phyloP scores from a whole-genome alignment of 2,888 invertebrate species.

The Corbicula japonica region DNA sequence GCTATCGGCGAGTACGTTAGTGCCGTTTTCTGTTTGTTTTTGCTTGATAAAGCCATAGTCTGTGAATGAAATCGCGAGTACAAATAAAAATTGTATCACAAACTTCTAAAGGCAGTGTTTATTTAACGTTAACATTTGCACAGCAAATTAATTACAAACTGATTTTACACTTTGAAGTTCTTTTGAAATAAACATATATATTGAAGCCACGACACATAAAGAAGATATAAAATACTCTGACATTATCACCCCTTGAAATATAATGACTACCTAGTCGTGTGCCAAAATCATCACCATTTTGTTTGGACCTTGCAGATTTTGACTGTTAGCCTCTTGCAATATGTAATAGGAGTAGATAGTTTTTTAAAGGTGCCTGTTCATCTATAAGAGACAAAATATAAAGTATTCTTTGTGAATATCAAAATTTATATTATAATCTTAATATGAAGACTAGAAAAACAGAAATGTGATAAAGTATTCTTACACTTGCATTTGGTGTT shows the following conservation, averaged over 20 bases:
- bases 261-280: too few relatives aligned
- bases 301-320: neutral
- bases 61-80: neutral
- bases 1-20: slow-evolving; percentile 26
- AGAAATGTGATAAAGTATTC: neutral
- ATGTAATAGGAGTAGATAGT: too few relatives aligned
- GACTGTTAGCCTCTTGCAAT: neutral
- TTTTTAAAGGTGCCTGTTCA: too few relatives aligned
- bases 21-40: slow-evolving; percentile 9
- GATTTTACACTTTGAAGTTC: neutral
- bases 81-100: slow-evolving; percentile 4
- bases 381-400: neutral
- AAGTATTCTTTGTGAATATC: neutral
- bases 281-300: neutral
- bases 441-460: too few relatives aligned
- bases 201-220: too few relatives aligned
- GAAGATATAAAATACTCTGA: too few relatives aligned
- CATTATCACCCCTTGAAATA: too few relatives aligned
- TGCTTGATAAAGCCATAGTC: slow-evolving; percentile 28
- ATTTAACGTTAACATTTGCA: slow-evolving; percentile 3
- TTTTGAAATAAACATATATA: neutral
- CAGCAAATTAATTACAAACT: neutral
- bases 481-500: too few relatives aligned
- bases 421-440: neutral
- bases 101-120: neutral